These are phyloP conservation scores for Micoletzkya japonica DNA, from an alignment of 2,888 invertebrate genomes.

Conservation along the genomic window DNA sequence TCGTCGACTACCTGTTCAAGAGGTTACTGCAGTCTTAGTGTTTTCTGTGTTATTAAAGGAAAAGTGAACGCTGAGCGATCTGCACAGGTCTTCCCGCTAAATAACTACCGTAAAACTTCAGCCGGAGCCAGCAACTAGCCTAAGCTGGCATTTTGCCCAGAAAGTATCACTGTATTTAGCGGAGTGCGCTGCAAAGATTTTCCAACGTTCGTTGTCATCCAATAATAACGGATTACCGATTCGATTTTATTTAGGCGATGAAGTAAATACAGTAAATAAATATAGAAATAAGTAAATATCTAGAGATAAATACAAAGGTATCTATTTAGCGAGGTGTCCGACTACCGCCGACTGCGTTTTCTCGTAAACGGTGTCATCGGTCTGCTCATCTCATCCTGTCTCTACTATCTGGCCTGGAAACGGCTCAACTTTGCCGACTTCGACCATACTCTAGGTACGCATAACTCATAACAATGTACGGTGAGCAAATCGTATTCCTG, in stretches of 20 bases:
- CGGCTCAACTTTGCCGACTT: slow-evolving; percentile 58
- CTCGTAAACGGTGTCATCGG: slow-evolving; percentile 50
- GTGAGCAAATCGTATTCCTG: too few species aligned
- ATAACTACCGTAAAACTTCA: too few species aligned
- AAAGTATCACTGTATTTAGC: too few species aligned
- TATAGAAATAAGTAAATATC: background rate
- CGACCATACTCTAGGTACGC: slow-evolving; percentile 32
- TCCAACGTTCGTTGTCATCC: too few species aligned
- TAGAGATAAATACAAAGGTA: background rate
- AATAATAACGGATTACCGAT: too few species aligned
- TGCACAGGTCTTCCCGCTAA: too few species aligned
- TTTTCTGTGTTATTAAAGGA: background rate
- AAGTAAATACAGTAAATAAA: background rate
- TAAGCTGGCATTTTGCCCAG: too few species aligned
- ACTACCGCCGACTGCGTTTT: slow-evolving; percentile 49
- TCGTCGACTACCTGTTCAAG: slow-evolving; percentile 25
- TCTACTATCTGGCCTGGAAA: slow-evolving; percentile 55
- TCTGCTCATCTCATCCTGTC: slow-evolving; percentile 38
- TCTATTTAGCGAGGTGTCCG: slow-evolving; percentile 46
- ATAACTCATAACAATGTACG: background rate
- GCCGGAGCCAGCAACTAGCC: too few species aligned
- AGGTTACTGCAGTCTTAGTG: slow-evolving; percentile 10
- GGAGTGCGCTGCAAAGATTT: too few species aligned
- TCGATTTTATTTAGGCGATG: background rate
- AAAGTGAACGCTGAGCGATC: too few species aligned